Evolutionary conservation across 2,888 invertebrate species (phyloP), one percentile per base, ranked within the genome.

Genomic region (Mimas tiliae): DNA sequence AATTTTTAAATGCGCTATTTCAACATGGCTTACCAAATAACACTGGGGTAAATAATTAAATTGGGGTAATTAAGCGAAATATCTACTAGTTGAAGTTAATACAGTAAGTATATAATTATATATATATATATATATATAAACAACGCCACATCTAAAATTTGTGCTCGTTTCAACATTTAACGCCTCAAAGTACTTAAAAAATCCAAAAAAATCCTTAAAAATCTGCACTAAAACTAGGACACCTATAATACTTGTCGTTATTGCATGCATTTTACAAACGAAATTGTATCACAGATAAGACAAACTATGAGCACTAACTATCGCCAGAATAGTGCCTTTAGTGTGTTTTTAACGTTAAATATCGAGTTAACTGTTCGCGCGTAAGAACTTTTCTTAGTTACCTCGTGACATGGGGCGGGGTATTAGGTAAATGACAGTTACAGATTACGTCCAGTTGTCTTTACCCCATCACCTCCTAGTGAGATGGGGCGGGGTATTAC

Each of bases 251-350:
- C 84, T 86, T 71, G 55, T 72, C 69, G 81, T 87, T 89, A 90
- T 89, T 88, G 89, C 88, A 86, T 84, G 83, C 82, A 86, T 58
- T 27, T 85, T 86, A 86, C 82, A 83, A 89, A 90, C 84, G 80
- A 85, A 90, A 87, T 58, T 82, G 84, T 92, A 92, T 93, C 92
- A 93, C 92, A 93, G 92, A 92, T 86, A 86, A 86, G 78, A 69
- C 82, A 84, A 84, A 81, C 80, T 70, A 77, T 83, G 86, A 88
- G 85, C 83, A 79, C 78, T 73, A 76, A 58, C 65, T 65, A 58
- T 55, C 33, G 16, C 67, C 68, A 75, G 48, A 50, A 19, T 12
- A 9, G 19, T 48, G 19, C 19, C 50, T 21, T 9, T 19, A 50
- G 50, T 19, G 48, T 16, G 16, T 48, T 38, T 38, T 38, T 38